A percentile compares a stretch with the other conserved stretches of the same genome.
These are phyloP conservation scores for Hystrix brachyura DNA, from an alignment of 2,113 vertebrate species.

Conservation along the genomic window DNA sequence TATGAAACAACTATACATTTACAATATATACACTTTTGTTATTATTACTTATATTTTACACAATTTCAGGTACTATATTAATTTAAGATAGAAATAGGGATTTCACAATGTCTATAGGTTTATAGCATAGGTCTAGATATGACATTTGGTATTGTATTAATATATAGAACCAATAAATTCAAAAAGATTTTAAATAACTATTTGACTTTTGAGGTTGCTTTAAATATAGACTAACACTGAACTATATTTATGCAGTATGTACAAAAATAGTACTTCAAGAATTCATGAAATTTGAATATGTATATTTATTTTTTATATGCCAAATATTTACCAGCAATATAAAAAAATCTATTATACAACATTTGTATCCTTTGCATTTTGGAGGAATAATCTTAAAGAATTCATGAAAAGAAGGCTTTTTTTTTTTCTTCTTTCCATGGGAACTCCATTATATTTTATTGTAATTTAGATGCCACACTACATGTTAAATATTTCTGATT, in stretches of 20 bases:
- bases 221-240: not conserved
- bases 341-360: not conserved
- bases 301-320: not conserved
- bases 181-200: not conserved
- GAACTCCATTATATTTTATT: not conserved
- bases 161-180: not conserved
- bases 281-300: not conserved
- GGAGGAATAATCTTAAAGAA: not conserved
- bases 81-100: not conserved
- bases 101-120: not conserved
- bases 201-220: not conserved
- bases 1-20: not conserved
- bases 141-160: not conserved
- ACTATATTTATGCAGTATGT: not conserved
- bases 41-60: not conserved
- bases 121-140: not conserved
- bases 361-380: not conserved
- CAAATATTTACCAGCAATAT: not conserved
- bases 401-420: not conserved
- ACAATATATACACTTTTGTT: not conserved
- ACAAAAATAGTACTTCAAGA: not conserved
- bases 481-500: not conserved
- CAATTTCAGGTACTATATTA: not conserved
- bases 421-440: not conserved
- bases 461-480: not conserved